A percentile compares a stretch with the other conserved stretches of the same genome.
Evolutionary conservation across 2,113 vertebrate species (phyloP).

Genomic region (Pelecanoides urinatrix): DNA sequence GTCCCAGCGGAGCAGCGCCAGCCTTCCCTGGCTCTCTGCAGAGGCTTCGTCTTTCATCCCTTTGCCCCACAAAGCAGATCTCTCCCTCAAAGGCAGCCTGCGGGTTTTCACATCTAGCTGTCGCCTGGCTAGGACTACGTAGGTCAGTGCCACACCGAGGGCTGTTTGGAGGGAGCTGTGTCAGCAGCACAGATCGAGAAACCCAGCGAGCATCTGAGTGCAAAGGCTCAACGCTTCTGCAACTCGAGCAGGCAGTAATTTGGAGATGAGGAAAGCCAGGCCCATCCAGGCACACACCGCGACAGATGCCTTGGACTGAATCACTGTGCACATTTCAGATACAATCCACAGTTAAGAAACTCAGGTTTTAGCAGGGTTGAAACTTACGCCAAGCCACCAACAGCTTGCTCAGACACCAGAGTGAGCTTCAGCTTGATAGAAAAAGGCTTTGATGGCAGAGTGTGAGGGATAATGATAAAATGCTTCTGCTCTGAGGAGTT

Average conservation of each 20-base stretch:
- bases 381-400: not conserved
- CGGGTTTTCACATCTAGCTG: not conserved
- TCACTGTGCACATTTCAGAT: not conserved
- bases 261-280: not conserved
- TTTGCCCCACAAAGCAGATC: not conserved
- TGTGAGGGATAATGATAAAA: not conserved
- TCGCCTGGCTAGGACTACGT: rapidly evolving
- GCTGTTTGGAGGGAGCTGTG: not conserved
- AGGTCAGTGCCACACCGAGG: rapidly evolving
- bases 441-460: not conserved
- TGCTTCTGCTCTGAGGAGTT: not conserved
- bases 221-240: not conserved
- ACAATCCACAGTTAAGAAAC: not conserved
- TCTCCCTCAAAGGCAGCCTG: not conserved
- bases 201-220: not conserved
- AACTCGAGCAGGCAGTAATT: not conserved
- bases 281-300: not conserved
- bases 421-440: not conserved
- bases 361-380: not conserved
- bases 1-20: not conserved
- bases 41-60: not conserved
- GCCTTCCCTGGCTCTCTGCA: not conserved
- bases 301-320: not conserved
- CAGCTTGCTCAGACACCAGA: not conserved
- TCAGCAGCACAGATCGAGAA: not conserved